A percentile compares a stretch with the other conserved stretches of the same genome.
Conservation (phyloP, 2,797 vertebrate genomes). For the Sardinella longiceps region DNA sequence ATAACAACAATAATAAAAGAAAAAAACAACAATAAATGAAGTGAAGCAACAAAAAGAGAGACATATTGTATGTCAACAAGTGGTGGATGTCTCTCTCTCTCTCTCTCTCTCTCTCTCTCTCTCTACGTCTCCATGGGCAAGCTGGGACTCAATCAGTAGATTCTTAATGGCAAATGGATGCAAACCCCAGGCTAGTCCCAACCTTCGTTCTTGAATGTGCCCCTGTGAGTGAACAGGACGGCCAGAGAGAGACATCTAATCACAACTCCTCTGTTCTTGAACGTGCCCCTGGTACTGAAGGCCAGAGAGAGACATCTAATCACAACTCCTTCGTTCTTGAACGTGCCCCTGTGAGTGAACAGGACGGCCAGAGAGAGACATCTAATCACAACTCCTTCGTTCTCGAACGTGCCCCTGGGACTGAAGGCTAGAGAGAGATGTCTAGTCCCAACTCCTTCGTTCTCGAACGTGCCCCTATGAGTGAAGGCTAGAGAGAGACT, state of each 20-base stretch:
- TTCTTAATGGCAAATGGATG: background rate
- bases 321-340: background rate
- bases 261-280: too few species aligned
- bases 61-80: conserved; percentile 7
- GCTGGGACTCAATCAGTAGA: conserved; percentile 39
- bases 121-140: conserved; percentile 29
- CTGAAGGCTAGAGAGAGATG: too few species aligned
- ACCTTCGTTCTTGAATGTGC: background rate
- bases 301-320: too few species aligned
- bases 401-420: too few species aligned
- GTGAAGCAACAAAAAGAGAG: background rate
- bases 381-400: too few species aligned
- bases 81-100: background rate
- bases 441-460: too few species aligned
- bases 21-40: background rate
- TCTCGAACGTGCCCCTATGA: background rate
- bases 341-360: background rate
- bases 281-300: too few species aligned
- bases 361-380: background rate
- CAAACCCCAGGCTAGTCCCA: background rate
- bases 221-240: background rate
- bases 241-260: background rate
- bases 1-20: background rate
- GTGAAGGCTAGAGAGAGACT: background rate
- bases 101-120: conserved; percentile 37